These are phyloP conservation scores for Catagonus wagneri DNA, from an alignment of 2,113 vertebrate genomes.

Conservation along the genomic window DNA sequence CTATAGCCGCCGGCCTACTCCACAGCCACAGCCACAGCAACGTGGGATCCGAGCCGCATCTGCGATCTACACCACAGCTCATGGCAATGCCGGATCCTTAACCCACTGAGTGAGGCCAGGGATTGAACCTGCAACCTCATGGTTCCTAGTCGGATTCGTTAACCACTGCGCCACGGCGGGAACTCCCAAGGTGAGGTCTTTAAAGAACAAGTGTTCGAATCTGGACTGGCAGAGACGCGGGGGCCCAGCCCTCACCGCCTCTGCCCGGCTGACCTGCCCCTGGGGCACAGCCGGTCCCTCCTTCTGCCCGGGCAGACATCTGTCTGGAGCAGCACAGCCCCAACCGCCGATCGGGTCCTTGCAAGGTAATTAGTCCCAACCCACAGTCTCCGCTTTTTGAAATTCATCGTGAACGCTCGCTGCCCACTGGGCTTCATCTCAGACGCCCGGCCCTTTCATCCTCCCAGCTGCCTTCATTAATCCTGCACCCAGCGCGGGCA, in stretches of 20 bases:
- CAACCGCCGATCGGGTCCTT: rapidly evolving
- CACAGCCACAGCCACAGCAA: no score
- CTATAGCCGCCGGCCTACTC: no score
- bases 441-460: conserved; percentile 68
- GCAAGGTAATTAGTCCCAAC: conserved; percentile 48
- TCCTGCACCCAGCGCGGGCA: neutral
- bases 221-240: rapidly evolving
- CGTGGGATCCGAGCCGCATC: no score
- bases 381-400: conserved; percentile 63
- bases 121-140: no score
- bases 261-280: rapidly evolving
- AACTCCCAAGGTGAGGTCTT: neutral
- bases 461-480: conserved; percentile 48
- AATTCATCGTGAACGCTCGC: conserved; percentile 64
- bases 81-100: no score
- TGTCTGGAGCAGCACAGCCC: rapidly evolving
- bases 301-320: neutral
- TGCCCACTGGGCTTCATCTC: conserved; percentile 68
- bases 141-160: no score
- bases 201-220: rapidly evolving
- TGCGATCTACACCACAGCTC: no score
- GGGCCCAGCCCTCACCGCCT: rapidly evolving
- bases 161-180: no score
- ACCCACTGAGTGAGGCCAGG: no score
- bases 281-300: rapidly evolving